These are phyloP conservation scores for Leptinotarsa tumamoca DNA, from an alignment of 2,888 invertebrate genomes.

Conservation along the genomic window DNA sequence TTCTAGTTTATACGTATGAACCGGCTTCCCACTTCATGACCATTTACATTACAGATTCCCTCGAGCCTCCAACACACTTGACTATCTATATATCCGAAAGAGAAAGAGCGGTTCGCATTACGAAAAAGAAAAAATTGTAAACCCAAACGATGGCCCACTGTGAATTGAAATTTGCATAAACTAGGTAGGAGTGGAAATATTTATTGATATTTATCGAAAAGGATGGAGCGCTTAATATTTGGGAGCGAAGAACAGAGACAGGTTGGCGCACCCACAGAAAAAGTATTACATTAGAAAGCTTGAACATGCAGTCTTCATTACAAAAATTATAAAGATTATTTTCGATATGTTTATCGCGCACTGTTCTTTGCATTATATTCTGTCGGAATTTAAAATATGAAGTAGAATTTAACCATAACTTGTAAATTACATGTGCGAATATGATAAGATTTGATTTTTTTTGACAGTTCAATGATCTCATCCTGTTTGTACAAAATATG, in stretches of 20 bases:
- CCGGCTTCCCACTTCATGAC: neutral
- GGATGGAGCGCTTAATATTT: constrained; percentile 30
- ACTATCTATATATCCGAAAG: neutral
- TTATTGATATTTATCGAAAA: constrained; percentile 36
- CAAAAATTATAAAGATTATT: constrained; percentile 21
- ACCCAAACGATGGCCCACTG: constrained; percentile 35
- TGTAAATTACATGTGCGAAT: neutral
- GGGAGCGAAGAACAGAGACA: constrained; percentile 31
- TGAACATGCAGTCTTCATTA: constrained; percentile 18
- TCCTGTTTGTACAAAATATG: neutral
- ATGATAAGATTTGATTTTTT: neutral
- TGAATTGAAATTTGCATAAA: constrained; percentile 47
- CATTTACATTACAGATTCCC: constrained; percentile 1
- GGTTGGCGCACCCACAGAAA: constrained; percentile 33
- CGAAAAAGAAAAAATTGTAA: constrained; percentile 11
- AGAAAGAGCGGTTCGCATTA: constrained; percentile 11
- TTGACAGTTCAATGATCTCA: neutral
- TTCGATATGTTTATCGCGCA: neutral
- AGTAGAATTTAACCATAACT: neutral
- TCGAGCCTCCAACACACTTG: constrained; percentile 6
- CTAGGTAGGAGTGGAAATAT: constrained; percentile 43
- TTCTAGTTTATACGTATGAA: neutral
- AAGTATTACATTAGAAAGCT: constrained; percentile 37
- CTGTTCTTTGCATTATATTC: neutral
- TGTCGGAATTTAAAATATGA: neutral